Conservation (phyloP, 2,113 vertebrate species). For the Saccopteryx bilineata region DNA sequence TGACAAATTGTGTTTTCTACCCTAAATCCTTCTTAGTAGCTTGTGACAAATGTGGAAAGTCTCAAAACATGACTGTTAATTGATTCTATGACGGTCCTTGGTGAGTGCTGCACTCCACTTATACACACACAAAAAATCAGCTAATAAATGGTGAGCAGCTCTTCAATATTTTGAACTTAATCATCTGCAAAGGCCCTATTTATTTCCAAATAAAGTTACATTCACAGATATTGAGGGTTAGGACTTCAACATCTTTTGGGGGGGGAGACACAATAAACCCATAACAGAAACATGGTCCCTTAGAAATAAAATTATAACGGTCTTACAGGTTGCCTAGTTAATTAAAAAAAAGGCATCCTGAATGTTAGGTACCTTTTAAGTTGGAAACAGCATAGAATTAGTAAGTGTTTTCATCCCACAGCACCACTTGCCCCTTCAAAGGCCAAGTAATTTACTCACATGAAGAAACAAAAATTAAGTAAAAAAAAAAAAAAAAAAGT, state of each 20-base stretch:
- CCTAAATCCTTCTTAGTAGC: background rate
- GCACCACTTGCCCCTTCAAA: background rate
- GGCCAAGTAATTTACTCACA: background rate
- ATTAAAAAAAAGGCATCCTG: background rate
- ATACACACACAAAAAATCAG: background rate
- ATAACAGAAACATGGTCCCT: background rate
- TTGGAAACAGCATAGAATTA: background rate
- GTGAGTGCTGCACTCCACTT: background rate
- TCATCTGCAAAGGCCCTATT: background rate
- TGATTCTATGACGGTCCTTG: background rate
- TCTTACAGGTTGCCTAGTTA: background rate
- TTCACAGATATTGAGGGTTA: background rate
- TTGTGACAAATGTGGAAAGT: background rate
- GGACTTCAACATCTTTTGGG: background rate
- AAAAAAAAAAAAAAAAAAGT: slow-evolving; percentile 32
- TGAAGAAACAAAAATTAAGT: background rate
- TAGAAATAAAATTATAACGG: background rate
- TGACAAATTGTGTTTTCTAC: background rate
- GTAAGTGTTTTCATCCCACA: background rate
- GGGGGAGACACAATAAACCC: background rate
- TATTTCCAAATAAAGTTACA: slow-evolving; percentile 1
- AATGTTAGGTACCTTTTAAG: background rate
- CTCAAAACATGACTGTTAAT: background rate
- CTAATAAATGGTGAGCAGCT: background rate
- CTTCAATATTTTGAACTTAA: background rate